Evolutionary conservation across 2,888 invertebrate genomes (phyloP).

Genomic region (Apodemia mormo): DNA sequence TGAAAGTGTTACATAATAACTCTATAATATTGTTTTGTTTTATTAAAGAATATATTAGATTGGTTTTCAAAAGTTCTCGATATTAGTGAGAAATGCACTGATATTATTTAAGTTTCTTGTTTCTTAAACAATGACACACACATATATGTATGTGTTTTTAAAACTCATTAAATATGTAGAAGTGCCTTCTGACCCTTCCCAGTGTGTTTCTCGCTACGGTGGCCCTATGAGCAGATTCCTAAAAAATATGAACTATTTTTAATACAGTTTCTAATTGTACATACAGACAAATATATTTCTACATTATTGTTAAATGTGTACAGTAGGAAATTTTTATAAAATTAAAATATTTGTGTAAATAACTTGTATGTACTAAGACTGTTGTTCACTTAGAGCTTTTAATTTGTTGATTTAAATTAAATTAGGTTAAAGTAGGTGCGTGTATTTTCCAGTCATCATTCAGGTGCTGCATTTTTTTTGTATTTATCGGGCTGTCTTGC

Average conservation of each 20-base stretch:
- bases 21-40: not conserved
- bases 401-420: slow-evolving; percentile 72
- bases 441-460: slow-evolving; percentile 79
- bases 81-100: not conserved
- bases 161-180: slow-evolving; percentile 20
- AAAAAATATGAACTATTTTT: slow-evolving; percentile 74
- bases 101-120: not conserved
- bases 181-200: slow-evolving; percentile 44
- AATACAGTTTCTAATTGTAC: slow-evolving; percentile 76
- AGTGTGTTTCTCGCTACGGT: slow-evolving; percentile 49
- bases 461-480: slow-evolving; percentile 3
- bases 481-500: not conserved
- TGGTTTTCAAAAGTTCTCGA: not conserved
- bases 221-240: slow-evolving; percentile 60
- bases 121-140: not conserved
- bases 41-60: not conserved
- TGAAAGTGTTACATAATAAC: not conserved
- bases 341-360: slow-evolving; percentile 74
- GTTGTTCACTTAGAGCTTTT: slow-evolving; percentile 80
- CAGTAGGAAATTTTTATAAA: slow-evolving; percentile 77
- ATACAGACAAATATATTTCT: slow-evolving; percentile 77
- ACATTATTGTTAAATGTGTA: slow-evolving; percentile 74
- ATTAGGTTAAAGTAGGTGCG: slow-evolving; percentile 54
- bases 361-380: slow-evolving; percentile 78
- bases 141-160: not conserved